A percentile compares a stretch with the other conserved stretches of the same genome.
phyloP scores from a whole-genome alignment of 1,140 invertebrate genomes.

The Sarcophaga bullata region DNA sequence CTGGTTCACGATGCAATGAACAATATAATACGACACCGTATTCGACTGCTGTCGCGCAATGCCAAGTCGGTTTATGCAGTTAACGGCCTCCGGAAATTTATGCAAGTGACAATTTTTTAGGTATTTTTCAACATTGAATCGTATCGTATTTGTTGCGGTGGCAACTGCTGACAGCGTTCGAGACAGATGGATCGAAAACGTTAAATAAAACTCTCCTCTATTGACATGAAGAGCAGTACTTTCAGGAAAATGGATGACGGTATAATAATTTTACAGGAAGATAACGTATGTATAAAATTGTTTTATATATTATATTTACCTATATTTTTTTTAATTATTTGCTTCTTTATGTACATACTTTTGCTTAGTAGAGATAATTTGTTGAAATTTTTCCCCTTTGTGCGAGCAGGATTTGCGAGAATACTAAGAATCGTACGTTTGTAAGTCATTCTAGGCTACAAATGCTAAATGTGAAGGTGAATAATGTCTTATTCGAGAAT shows the following conservation, averaged over 20 bases:
- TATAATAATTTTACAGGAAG: conserved; percentile 52
- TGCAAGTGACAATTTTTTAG: conserved; percentile 55
- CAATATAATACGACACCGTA: conserved; percentile 48
- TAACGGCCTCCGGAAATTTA: conserved; percentile 57
- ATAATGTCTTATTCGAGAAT: neutral
- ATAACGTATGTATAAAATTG: conserved; percentile 48
- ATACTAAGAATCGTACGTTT: conserved; percentile 75
- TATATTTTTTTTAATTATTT: too few species aligned
- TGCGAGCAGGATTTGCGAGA: conserved; percentile 77
- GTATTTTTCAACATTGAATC: conserved; percentile 58
- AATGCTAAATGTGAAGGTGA: conserved; percentile 56
- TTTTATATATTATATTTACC: too few species aligned
- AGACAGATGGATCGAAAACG: conserved; percentile 29
- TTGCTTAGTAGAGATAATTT: conserved; percentile 67
- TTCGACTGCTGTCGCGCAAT: conserved; percentile 59
- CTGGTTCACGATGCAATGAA: conserved; percentile 50
- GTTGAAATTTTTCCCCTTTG: conserved; percentile 71
- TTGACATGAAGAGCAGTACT: neutral
- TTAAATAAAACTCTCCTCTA: neutral
- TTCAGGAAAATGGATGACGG: conserved; percentile 49
- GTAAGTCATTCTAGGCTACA: conserved; percentile 75
- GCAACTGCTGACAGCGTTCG: conserved; percentile 9
- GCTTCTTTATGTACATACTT: too few species aligned
- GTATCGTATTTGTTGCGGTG: conserved; percentile 54
- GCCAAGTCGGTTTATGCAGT: conserved; percentile 58